Conservation (phyloP, 2,113 vertebrate genomes). For the Misgurnus mizolepis region DNA sequence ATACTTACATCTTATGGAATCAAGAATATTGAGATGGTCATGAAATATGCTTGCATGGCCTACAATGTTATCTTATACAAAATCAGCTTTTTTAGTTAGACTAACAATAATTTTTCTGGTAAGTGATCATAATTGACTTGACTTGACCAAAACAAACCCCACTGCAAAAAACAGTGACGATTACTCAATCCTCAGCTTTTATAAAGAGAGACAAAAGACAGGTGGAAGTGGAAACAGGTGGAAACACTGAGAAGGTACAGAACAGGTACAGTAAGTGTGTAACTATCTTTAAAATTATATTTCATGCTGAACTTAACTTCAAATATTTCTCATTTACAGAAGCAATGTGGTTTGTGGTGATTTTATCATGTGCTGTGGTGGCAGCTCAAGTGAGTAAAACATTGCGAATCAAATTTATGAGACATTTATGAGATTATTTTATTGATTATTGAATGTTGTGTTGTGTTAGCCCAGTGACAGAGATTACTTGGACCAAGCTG, state of each 20-base stretch:
- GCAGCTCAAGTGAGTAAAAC: conserved; percentile 37
- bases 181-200: conserved; percentile 34
- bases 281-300: background rate
- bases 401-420: background rate
- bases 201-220: conserved; percentile 32
- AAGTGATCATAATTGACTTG: background rate
- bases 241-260: background rate
- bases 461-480: conserved; percentile 6
- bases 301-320: background rate
- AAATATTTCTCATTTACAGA: conserved; percentile 1
- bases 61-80: background rate
- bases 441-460: background rate
- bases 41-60: conserved; percentile 7
- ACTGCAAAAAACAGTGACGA: background rate
- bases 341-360: conserved; percentile 38
- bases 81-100: background rate
- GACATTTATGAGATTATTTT: background rate
- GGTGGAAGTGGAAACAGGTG: background rate
- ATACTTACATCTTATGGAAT: background rate
- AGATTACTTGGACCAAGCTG: background rate
- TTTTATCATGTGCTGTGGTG: conserved; percentile 27
- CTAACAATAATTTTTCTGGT: background rate
- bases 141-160: background rate
- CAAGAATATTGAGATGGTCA: background rate
- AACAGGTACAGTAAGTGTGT: conserved; percentile 3